Percentiles rank a stretch among this genome's conserved stretches.
These are phyloP conservation scores for Drosophila arizonae DNA, from an alignment of 1,140 invertebrate genomes.

Conservation along the genomic window DNA sequence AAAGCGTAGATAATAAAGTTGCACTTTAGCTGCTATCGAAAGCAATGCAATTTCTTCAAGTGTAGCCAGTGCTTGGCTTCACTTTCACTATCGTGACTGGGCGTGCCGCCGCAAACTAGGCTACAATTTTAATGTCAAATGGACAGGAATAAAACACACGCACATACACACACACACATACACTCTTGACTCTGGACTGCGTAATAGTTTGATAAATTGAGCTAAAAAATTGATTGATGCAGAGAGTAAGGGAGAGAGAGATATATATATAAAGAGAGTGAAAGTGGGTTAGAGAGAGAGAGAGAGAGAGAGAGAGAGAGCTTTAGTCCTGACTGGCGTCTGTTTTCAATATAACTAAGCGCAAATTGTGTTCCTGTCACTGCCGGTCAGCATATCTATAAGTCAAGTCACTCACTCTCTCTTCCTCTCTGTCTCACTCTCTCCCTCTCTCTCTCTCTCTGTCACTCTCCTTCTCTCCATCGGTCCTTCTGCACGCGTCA, in stretches of 20 bases:
- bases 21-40: too few species aligned
- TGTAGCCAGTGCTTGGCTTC: background rate
- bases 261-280: too few species aligned
- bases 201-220: slow-evolving; percentile 79
- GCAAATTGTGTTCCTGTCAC: slow-evolving; percentile 52
- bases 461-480: background rate
- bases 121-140: slow-evolving; percentile 68
- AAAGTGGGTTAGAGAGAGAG: too few species aligned
- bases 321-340: slow-evolving; percentile 13
- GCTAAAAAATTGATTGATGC: slow-evolving; percentile 76
- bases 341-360: slow-evolving; percentile 48
- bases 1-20: background rate
- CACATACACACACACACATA: background rate
- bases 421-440: background rate
- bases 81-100: slow-evolving; percentile 30
- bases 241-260: too few species aligned
- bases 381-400: slow-evolving; percentile 57
- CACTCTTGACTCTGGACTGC: slow-evolving; percentile 11
- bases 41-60: background rate
- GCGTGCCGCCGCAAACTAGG: slow-evolving; percentile 75
- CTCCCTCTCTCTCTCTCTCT: background rate
- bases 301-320: background rate
- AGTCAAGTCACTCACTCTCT: slow-evolving; percentile 47
- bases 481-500: slow-evolving; percentile 29
- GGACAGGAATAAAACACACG: slow-evolving; percentile 20